These are phyloP conservation scores for Chironomus striatipennis DNA, from an alignment of 1,140 invertebrate species.

Conservation along the genomic window DNA sequence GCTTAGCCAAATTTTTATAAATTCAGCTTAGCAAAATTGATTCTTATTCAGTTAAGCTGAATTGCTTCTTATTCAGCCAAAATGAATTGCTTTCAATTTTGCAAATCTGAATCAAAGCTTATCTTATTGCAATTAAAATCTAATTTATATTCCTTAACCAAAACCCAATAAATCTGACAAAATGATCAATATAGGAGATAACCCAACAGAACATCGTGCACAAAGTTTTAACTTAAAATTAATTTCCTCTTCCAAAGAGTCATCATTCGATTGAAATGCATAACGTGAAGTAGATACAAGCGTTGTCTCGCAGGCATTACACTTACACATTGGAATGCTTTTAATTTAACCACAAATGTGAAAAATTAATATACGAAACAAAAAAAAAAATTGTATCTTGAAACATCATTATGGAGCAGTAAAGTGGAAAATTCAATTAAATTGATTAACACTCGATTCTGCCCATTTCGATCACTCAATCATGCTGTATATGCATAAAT, in stretches of 20 bases:
- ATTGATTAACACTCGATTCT: conserved; percentile 20
- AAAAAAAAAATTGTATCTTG: not conserved
- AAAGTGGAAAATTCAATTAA: conserved; percentile 23
- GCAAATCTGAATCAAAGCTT: no score
- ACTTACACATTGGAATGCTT: conserved; percentile 3
- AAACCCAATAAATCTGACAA: no score
- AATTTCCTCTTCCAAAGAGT: not conserved
- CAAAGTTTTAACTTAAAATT: not conserved
- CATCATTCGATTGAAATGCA: not conserved
- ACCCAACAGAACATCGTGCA: no score
- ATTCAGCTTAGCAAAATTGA: no score
- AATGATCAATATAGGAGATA: no score
- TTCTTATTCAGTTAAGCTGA: no score
- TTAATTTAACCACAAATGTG: not conserved
- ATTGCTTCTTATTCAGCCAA: no score
- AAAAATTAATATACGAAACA: not conserved
- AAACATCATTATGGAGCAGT: not conserved
- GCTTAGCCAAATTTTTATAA: no score
- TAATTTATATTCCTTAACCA: no score
- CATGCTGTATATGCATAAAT: not conserved
- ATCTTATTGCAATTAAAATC: no score
- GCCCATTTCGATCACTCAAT: not conserved
- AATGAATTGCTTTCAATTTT: no score
- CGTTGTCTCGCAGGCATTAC: not conserved
- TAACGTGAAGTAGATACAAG: not conserved